Evolutionary conservation across 2,888 invertebrate species (phyloP), one percentile per base, ranked within the genome.

Genomic region (Heteromyza rotundicornis): DNA sequence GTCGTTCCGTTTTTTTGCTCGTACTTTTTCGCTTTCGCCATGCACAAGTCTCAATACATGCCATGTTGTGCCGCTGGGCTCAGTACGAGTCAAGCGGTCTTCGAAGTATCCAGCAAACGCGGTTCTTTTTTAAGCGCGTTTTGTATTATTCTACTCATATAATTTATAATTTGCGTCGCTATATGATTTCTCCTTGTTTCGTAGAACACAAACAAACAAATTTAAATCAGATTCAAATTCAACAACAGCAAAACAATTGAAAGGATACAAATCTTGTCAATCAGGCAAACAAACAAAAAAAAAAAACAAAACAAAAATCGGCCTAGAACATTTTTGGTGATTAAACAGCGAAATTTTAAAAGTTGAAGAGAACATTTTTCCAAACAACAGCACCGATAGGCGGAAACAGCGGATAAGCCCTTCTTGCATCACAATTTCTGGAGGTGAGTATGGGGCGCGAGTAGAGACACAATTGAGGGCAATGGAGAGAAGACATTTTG

Each of bases 101-200:
- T 82, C 78, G 79, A 81, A 80, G 81, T 79, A 82, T 81, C 77
- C 77, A 82, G 82, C 80, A 82, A 79, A 82, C 82, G 82, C 82
- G 82, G 79, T 77, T 80, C 80, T 82, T 79, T 80, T 80, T 82
- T 79, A 81, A 79, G 81, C 82, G 82, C 82, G 82, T 82, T 82
- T 81, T 80, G 71, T 78, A 79, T 82, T 82, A 82, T 82, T 82
- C 81, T 82, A 82, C 82, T 82, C 82, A 82, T 81, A 81, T 82
- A 81, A 82, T 82, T 82, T 82, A 80, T 80, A 73, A 80, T 82
- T 82, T 82, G 82, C 82, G 82, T 82, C 82, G 82, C 82, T 82
- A 72, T 82, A 82, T 82, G 76, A 82, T 82, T 82, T 82, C 76
- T 79, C 78, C 79, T 79, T 81, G 77, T 80, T 78, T 80, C 79